phyloP scores from a whole-genome alignment of 2,797 vertebrate genomes.

The Pseudochirops corinnae region DNA sequence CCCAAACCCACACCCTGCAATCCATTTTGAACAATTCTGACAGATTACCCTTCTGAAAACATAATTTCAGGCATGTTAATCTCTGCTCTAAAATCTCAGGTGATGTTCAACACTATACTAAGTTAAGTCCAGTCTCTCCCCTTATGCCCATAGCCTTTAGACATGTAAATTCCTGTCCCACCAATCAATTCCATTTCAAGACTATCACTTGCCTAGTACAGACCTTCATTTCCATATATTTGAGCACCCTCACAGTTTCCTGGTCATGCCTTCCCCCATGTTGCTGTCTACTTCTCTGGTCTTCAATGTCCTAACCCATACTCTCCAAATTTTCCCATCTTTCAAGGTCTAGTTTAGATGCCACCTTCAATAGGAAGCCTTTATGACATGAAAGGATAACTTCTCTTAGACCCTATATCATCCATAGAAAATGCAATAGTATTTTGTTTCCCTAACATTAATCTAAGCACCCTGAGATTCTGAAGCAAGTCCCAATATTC shows the following conservation, averaged over 20 bases:
- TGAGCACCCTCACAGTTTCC: background rate
- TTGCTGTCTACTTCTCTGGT: background rate
- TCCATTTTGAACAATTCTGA: background rate
- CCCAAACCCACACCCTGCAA: background rate
- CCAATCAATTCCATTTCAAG: background rate
- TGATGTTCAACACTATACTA: background rate
- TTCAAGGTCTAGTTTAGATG: background rate
- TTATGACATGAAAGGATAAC: background rate
- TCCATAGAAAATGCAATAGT: background rate
- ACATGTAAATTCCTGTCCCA: background rate
- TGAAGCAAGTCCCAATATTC: background rate
- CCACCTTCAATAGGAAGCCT: background rate
- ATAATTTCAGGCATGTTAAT: background rate
- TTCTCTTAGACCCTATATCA: background rate
- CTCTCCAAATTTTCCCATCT: background rate
- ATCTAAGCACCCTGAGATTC: background rate
- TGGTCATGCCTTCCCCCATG: background rate
- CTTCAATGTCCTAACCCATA: background rate
- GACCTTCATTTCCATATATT: background rate
- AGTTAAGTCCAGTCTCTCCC: background rate
- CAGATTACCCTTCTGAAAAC: background rate
- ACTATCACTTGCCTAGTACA: background rate
- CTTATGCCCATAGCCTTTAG: background rate
- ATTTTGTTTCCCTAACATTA: too few species aligned
- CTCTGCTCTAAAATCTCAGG: background rate